Base-by-base conservation (phyloP, 1,140 invertebrate species). In the Pogonomyrmex californicus region DNA sequence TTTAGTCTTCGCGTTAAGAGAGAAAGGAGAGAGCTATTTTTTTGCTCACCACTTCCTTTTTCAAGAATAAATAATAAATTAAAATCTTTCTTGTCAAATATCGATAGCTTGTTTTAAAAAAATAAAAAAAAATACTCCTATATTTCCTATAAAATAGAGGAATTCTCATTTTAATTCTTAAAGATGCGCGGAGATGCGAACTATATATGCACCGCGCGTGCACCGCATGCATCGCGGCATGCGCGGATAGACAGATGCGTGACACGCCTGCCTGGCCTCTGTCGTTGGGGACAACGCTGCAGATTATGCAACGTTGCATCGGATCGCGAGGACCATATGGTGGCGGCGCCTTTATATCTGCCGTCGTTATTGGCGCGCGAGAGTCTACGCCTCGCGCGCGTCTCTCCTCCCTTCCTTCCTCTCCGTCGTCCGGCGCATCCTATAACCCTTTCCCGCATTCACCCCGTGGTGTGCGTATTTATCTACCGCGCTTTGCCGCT, bases 261-360 rank as follows among this genome's bases (percentile, higher is more conserved):
- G 93, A 94, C 91, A 92, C 92, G 92, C 65, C 89, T 93, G 87
- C 86, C 88, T 87, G 71, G 79, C 41, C 70, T 81, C 86, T 87
- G 86, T 91, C 85, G 89, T 87, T 73, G 81, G 36, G 51, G 90
- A 81, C 76, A 65, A 82, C 92, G 68, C 44, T 47, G 79, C 79
- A 73, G 89, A 94, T 94, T 94, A 94, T 93, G 93, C 93, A 94
- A 94, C 92, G 66, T 73, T 79, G 82, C 85, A 88, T 78, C 75
- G 81, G 76, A 66, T 75, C 85, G 66, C 75, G 71, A 9, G 47
- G 85, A 82, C 92, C 93, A 93, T 93, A 93, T 93, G 93, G 93
- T 92, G 92, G 93, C 93, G 93, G 93, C 88, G 90, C 89, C 92
- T 94, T 94, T 94, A 88, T 90, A 93, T 93, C 93, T 94, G 79